Evolutionary conservation across 2,888 invertebrate species (phyloP).

Genomic region (Meliscaeva auricollis): DNA sequence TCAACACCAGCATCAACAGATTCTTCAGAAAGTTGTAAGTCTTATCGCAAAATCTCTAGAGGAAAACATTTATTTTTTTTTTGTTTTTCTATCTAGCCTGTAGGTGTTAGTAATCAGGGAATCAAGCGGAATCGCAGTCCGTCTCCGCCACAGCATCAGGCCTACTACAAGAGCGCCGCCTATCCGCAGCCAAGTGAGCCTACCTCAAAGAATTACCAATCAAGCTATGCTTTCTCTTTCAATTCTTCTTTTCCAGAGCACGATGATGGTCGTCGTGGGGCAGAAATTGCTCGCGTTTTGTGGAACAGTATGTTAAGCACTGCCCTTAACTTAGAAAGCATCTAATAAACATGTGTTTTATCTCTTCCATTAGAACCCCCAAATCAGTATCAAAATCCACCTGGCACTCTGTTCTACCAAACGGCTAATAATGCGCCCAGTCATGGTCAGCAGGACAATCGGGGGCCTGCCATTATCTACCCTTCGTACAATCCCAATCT

Average conservation of each 20-base stretch:
- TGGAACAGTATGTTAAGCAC: conserved; percentile 90
- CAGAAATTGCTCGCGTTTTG: conserved; percentile 92
- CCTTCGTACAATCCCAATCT: conserved; percentile 79
- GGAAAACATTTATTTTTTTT: too few species aligned
- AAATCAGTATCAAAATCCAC: conserved; percentile 84
- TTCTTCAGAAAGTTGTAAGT: conserved; percentile 80
- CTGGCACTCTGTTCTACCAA: conserved; percentile 85
- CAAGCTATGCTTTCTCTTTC: conserved; percentile 80
- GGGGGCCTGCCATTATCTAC: conserved; percentile 81
- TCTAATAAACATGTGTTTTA: too few species aligned
- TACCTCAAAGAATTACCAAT: conserved; percentile 63
- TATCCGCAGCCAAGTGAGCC: conserved; percentile 82
- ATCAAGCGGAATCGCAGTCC: conserved; percentile 86
- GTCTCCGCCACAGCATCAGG: conserved; percentile 85
- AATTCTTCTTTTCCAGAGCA: conserved; percentile 85
- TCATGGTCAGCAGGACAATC: conserved; percentile 81
- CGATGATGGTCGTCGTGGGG: conserved; percentile 92
- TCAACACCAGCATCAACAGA: conserved; percentile 81
- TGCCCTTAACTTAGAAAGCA: not conserved
- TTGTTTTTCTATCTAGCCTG: conserved; percentile 77
- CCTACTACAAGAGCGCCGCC: conserved; percentile 82
- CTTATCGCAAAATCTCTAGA: too few species aligned
- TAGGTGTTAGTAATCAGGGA: conserved; percentile 79
- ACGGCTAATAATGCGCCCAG: conserved; percentile 84
- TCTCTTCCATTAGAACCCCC: conserved; percentile 84